Percentiles rank a stretch among this genome's conserved stretches.
Evolutionary conservation across 2,888 invertebrate species (phyloP).

Genomic region (Cryptocheilus praepositus): DNA sequence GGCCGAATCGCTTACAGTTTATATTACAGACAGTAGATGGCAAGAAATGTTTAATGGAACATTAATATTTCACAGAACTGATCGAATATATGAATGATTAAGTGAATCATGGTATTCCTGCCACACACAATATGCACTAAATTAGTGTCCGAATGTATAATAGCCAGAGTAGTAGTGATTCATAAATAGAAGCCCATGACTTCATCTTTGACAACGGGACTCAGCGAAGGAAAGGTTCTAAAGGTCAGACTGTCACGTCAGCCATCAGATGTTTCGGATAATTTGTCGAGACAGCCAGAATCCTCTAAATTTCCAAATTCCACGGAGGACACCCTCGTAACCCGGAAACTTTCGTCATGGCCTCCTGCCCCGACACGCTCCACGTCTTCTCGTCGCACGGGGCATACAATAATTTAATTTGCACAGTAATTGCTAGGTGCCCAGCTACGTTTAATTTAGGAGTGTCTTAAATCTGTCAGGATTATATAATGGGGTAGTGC

Average conservation of each 20-base stretch:
- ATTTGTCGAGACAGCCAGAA: slow-evolving; percentile 9
- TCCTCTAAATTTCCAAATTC: slow-evolving; percentile 7
- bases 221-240: neutral
- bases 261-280: slow-evolving; percentile 12
- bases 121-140: too few species aligned
- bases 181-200: neutral
- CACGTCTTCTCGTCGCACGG: slow-evolving; percentile 5
- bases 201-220: neutral
- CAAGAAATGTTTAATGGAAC: too few species aligned
- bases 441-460: slow-evolving; percentile 26
- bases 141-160: too few species aligned
- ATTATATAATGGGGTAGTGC: neutral
- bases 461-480: slow-evolving; percentile 10
- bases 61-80: too few species aligned
- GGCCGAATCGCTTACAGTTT: too few species aligned
- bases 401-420: slow-evolving; percentile 39
- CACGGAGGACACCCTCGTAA: slow-evolving; percentile 1
- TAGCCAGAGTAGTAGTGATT: too few species aligned
- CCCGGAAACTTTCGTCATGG: slow-evolving; percentile 7
- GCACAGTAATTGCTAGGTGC: slow-evolving; percentile 30
- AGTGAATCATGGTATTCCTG: too few species aligned
- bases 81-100: too few species aligned
- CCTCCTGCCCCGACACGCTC: neutral
- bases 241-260: neutral
- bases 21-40: too few species aligned